phyloP scores from a whole-genome alignment of 37 sponge, comb jelly and placozoan genomes.

The Spongilla lacustris region DNA sequence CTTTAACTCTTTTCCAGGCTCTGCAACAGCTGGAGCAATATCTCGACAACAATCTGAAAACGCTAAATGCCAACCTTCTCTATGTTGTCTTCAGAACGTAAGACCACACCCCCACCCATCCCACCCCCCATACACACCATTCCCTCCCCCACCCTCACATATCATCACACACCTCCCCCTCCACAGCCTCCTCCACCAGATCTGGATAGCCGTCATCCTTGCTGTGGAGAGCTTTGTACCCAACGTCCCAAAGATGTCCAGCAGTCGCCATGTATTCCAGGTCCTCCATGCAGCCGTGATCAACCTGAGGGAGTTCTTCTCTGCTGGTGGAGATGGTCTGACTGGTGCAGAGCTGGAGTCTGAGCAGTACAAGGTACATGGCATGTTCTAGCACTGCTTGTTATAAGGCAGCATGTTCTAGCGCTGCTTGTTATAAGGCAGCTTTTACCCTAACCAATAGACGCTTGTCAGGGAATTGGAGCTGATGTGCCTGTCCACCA shows the following conservation, averaged over 20 bases:
- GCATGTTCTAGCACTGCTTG: background rate
- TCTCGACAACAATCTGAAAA: background rate
- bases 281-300: conserved; percentile 1
- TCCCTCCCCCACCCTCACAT: background rate
- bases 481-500: conserved; percentile 17
- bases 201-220: conserved; percentile 26
- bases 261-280: background rate
- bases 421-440: background rate
- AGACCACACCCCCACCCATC: background rate
- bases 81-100: background rate
- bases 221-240: background rate
- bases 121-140: background rate
- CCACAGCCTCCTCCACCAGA: conserved; percentile 25
- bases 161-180: background rate
- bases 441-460: background rate
- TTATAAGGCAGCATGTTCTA: background rate
- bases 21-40: background rate
- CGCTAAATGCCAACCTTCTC: background rate
- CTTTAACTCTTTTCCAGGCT: background rate
- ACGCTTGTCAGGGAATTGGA: conserved; percentile 3
- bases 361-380: conserved; percentile 38
- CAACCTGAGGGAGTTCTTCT: conserved; percentile 42
- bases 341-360: conserved; percentile 8
- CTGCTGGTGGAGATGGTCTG: conserved; percentile 64
- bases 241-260: conserved; percentile 10